Conservation (phyloP, 1,140 invertebrate genomes). For the Oryctes rhinoceros region DNA sequence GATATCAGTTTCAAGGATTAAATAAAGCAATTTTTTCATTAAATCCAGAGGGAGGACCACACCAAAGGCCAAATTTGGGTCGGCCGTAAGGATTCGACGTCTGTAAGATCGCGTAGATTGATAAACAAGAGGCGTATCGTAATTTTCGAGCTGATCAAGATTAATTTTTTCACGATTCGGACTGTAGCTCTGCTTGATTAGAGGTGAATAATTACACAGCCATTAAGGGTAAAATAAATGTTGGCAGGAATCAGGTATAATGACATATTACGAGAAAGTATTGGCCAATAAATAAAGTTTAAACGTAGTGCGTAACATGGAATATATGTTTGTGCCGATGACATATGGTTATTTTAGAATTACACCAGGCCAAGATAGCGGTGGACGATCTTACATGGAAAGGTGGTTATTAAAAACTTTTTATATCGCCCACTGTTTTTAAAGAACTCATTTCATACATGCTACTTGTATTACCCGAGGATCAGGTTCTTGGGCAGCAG, state of each 20-base stretch:
- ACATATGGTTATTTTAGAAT: slow-evolving; percentile 42
- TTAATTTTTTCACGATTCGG: background rate
- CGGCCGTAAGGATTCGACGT: too few species aligned
- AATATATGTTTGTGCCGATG: slow-evolving; percentile 21
- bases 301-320: slow-evolving; percentile 1
- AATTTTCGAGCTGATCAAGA: background rate
- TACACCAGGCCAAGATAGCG: slow-evolving; percentile 22
- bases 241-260: slow-evolving; percentile 11
- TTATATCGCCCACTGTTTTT: slow-evolving; percentile 45
- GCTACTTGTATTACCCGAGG: slow-evolving; percentile 51
- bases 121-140: background rate
- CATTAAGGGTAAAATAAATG: slow-evolving; percentile 2
- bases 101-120: too few species aligned
- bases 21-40: too few species aligned
- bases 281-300: slow-evolving; percentile 36
- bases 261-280: slow-evolving; percentile 36
- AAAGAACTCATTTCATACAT: slow-evolving; percentile 47
- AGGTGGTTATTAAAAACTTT: slow-evolving; percentile 43
- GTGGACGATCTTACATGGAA: slow-evolving; percentile 43
- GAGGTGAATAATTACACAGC: slow-evolving; percentile 16
- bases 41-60: too few species aligned
- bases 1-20: too few species aligned
- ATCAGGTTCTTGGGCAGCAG: slow-evolving; percentile 46
- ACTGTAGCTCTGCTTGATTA: slow-evolving; percentile 2
- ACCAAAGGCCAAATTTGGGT: too few species aligned